These are phyloP conservation scores for Acanthoscelides obtectus DNA, from an alignment of 2,888 invertebrate species.

Conservation along the genomic window DNA sequence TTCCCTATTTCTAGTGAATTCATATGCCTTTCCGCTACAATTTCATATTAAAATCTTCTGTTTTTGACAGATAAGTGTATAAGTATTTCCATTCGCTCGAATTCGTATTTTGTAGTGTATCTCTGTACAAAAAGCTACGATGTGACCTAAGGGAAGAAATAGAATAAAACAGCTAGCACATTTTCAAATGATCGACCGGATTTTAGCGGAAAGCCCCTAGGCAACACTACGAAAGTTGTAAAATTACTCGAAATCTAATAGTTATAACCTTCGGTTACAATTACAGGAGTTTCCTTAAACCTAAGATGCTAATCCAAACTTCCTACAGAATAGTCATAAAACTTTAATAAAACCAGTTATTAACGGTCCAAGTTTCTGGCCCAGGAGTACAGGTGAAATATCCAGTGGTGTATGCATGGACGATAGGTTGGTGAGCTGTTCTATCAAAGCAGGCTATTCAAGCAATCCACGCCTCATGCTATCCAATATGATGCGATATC, in stretches of 20 bases:
- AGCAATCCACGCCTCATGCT: no score
- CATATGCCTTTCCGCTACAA: no score
- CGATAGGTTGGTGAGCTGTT: neutral
- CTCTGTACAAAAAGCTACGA: no score
- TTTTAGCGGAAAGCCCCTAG: neutral
- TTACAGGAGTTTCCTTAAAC: neutral
- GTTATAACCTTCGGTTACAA: neutral
- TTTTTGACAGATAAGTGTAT: no score
- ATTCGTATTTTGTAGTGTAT: no score
- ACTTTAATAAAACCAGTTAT: neutral
- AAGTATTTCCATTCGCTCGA: no score
- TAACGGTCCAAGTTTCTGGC: neutral
- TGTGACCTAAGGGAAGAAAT: no score
- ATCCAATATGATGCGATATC: no score
- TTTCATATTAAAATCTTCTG: no score
- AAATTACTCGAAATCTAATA: neutral
- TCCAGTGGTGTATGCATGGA: neutral
- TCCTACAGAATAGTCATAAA: neutral
- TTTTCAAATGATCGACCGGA: neutral
- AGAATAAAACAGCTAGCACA: no score
- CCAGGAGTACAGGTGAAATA: neutral
- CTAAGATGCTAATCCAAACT: neutral
- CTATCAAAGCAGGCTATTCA: no score
- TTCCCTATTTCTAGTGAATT: no score
- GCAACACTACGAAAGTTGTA: neutral